Conservation (phyloP, 2,888 invertebrate species). For the Leptinotarsa juncta region DNA sequence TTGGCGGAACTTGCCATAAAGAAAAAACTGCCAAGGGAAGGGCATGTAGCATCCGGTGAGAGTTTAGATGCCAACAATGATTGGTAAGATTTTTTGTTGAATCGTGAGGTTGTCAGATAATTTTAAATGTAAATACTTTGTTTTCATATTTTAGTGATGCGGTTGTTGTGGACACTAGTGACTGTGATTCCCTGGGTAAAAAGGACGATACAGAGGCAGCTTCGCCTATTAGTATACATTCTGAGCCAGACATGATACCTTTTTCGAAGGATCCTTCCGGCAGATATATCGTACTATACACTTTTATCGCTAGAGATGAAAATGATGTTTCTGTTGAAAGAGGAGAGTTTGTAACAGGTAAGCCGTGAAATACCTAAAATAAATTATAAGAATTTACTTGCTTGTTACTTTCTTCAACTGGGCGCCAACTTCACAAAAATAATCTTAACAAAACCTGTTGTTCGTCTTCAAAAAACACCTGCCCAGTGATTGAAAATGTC, state of each 20-base stretch:
- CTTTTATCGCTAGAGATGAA: slow-evolving; percentile 92
- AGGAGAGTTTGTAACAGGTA: slow-evolving; percentile 93
- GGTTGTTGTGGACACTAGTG: slow-evolving; percentile 69
- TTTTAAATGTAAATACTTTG: too few relatives aligned
- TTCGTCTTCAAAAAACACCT: too few relatives aligned
- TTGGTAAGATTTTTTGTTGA: slow-evolving; percentile 61
- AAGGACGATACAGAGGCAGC: slow-evolving; percentile 66
- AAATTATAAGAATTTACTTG: neutral
- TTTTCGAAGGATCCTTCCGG: slow-evolving; percentile 88
- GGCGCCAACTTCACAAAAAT: too few relatives aligned
- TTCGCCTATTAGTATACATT: slow-evolving; percentile 67
- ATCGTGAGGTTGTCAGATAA: neutral
- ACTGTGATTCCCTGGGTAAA: slow-evolving; percentile 73
- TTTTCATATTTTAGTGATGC: slow-evolving; percentile 54
- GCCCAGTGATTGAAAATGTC: too few relatives aligned
- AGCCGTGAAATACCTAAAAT: slow-evolving; percentile 10
- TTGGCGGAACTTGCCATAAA: slow-evolving; percentile 84
- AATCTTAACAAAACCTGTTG: too few relatives aligned
- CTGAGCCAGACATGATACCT: slow-evolving; percentile 74
- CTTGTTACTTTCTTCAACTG: too few relatives aligned
- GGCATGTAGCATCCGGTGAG: slow-evolving; percentile 68
- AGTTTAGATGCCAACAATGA: slow-evolving; percentile 72
- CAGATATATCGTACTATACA: slow-evolving; percentile 91
- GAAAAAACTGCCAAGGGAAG: slow-evolving; percentile 86
- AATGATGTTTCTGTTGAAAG: slow-evolving; percentile 94